Base-by-base conservation (phyloP, 2,113 vertebrate genomes). In the Cephalopholis sonnerati region DNA sequence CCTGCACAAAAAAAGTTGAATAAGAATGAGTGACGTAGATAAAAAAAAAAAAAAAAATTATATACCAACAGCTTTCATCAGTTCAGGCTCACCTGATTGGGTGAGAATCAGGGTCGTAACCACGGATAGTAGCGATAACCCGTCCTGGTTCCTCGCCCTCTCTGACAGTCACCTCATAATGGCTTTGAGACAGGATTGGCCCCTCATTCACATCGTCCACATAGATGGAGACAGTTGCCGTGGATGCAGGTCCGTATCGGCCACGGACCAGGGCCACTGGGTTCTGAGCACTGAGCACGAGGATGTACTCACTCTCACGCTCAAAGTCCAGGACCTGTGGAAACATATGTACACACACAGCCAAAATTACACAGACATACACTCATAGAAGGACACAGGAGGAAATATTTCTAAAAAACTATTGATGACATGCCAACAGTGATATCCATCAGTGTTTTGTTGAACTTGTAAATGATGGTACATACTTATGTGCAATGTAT, bases 261-360 rank as follows among this genome's bases (percentile, higher is more conserved):
- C 93, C 94, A 0, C 93, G 93, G n/a, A 95, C 93, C 67, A 97
- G 81, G 41, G 95, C 93, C 36, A 93, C 95, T 1, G 89, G 89
- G 81, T 96, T 97, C 74, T 93, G 94, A 77, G 93, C 96, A 7
- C 94, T 93, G 17, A 96, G 81, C 22, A 95, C 94, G 10, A 96
- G 89, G 62, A 93, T 95, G 84, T 96, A 96, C 75, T 96, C 94
- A 15, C 93, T 95, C 83, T 95, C 94, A 4, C 93, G 92, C 74
- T 97, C 96, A 87, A 95, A 96, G 90, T 97, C 96, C 85, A 96
- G 83, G 1, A 93, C 93, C 96, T 97, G 79, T 36, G 24, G 51
- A 61, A 36, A 62, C 24, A 78, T 7, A 27, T 13, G 22, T 11
- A 53, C 25, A 58, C 39, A 46, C 55, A 73, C 16, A 44, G 9